A percentile compares a stretch with the other conserved stretches of the same genome.
Conservation (phyloP, 2,797 vertebrate genomes). For the Ptychobarbus kaznakovi region DNA sequence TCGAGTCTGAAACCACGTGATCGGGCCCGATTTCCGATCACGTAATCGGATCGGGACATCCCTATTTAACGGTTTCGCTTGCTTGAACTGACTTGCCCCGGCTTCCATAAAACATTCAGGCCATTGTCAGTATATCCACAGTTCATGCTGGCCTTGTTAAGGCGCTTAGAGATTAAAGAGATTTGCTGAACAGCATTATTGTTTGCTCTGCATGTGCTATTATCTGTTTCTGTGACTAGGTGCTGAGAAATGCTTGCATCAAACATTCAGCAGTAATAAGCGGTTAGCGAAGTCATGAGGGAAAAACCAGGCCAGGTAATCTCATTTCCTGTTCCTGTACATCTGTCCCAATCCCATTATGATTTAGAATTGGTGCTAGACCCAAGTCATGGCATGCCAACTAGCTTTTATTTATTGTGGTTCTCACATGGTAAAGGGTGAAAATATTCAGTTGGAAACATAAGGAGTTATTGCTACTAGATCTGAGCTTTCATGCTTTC, state of each 20-base stretch:
- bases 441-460: not conserved
- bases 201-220: conserved; percentile 9
- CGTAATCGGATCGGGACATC: no score
- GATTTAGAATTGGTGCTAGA: not conserved
- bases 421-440: not conserved
- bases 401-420: conserved; percentile 47
- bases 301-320: not conserved
- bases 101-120: conserved; percentile 16
- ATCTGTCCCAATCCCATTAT: conserved; percentile 24
- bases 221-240: conserved; percentile 4
- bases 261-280: not conserved
- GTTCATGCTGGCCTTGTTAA: conserved; percentile 4
- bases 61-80: conserved; percentile 17
- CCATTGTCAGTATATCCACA: not conserved
- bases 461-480: not conserved
- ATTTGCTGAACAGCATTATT: conserved; percentile 38
- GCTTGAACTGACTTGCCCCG: conserved; percentile 15
- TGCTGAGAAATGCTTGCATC: not conserved
- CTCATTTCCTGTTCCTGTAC: not conserved
- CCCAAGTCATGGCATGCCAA: not conserved
- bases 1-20: no score
- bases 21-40: no score
- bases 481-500: not conserved
- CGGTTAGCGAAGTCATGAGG: conserved; percentile 3
- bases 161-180: conserved; percentile 25